Base-by-base conservation (phyloP, 2,888 invertebrate species). In the Scaptodrosophila latifasciaeformis region DNA sequence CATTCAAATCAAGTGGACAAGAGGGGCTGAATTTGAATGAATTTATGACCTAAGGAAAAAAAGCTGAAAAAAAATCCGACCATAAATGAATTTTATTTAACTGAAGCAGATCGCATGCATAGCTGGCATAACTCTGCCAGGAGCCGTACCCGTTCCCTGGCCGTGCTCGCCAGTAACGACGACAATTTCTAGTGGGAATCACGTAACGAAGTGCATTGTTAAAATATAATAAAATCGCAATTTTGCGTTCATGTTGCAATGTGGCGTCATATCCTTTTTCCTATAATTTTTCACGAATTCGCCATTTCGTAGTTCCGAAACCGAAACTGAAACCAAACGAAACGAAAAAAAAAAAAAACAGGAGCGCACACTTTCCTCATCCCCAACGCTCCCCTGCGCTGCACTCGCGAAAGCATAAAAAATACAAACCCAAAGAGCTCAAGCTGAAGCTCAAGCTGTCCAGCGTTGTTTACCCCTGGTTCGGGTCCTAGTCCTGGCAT, bases 161-260 rank as follows among this genome's bases (percentile, higher is more conserved):
- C 19, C 3, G 3, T 10, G 35, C 35, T 10, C 15, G 24, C 24
- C 4, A 24, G 24, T 44, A 62, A 44, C 52, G 51, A 58, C 70
- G 57, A 67, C 77, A 55, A 64, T 70, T 78, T 75, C 79, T 71
- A 76, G 69, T 66, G 81, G 79, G 81, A 80, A 81, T 80, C 79
- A 78, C 81, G 81, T 81, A 75, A 75, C 75, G 81, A 75, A 75
- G 79, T 81, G 81, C 75, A 75, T 75, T 75, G 75, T 75, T 75
- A 75, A 75, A 75, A 75, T 78, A 75, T 81, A 75, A 75, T 75
- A 75, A 75, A 75, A 75, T 75, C 76, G 81, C 75, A 75, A 75
- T 75, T 75, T 75, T 81, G 81, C 79, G 75, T 75, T 75, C 81
- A 81, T 75, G 75, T 78, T 75, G 75, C 75, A 75, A 75, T 75